These are phyloP conservation scores for Cotesia congregata DNA, from an alignment of 2,888 invertebrate species.

Conservation along the genomic window DNA sequence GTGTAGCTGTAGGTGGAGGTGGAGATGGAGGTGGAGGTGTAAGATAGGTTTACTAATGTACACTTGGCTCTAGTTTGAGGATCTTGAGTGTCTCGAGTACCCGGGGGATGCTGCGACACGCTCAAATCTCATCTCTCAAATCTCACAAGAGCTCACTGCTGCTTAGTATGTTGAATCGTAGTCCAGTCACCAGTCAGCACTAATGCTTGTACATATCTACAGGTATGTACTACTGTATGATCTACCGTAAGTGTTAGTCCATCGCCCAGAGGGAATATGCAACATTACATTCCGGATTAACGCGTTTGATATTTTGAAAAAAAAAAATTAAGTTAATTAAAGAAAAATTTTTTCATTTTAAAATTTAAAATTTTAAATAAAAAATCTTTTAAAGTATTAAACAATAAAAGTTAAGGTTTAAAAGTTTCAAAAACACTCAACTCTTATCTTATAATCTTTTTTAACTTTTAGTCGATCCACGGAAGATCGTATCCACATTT, in stretches of 20 bases:
- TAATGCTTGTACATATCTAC: background rate
- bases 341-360: background rate
- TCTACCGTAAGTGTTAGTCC: background rate
- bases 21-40: background rate
- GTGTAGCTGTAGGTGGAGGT: background rate
- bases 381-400: too few relatives aligned
- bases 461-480: background rate
- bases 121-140: conserved; percentile 14
- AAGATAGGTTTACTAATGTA: background rate
- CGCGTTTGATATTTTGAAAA: background rate
- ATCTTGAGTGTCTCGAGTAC: conserved; percentile 11
- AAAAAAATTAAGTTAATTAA: too few relatives aligned
- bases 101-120: conserved; percentile 34
- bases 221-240: background rate
- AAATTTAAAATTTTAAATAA: background rate
- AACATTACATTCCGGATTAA: conserved; percentile 13
- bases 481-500: background rate
- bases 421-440: background rate
- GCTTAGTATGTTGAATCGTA: conserved; percentile 19
- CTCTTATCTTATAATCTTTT: background rate
- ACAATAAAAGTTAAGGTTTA: background rate
- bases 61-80: background rate
- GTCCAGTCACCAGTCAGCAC: background rate
- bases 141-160: conserved; percentile 19
- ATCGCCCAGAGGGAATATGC: conserved; percentile 16